phyloP scores from a whole-genome alignment of 2,888 invertebrate species.

The Gastracanthus pulcherrimus region DNA sequence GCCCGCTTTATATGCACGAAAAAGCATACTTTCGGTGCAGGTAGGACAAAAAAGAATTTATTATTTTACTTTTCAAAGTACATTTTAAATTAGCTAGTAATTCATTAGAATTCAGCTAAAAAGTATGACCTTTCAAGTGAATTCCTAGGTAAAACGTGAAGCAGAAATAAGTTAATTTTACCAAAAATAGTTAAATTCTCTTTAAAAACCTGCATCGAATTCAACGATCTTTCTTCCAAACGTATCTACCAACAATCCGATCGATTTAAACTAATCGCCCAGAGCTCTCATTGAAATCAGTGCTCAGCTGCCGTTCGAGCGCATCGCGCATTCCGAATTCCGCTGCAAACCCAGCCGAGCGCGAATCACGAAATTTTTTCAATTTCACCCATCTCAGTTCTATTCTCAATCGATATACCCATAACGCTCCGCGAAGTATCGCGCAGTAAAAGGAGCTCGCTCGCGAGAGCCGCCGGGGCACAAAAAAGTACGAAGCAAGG shows the following conservation, averaged over 20 bases:
- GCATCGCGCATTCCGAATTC: not conserved
- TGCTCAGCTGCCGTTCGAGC: not conserved
- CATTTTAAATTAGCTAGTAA: too few relatives aligned
- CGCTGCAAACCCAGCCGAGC: not conserved
- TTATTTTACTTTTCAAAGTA: too few relatives aligned
- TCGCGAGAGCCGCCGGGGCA: not conserved
- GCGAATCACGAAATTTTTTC: not conserved
- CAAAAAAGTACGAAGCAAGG: not conserved
- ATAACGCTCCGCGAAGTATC: not conserved
- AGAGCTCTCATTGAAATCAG: not conserved
- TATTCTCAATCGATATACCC: slow-evolving; percentile 23
- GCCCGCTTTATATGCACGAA: too few relatives aligned
- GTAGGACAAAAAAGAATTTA: too few relatives aligned
- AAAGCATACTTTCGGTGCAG: too few relatives aligned
- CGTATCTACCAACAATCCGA: not conserved
- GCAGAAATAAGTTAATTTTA: too few relatives aligned
- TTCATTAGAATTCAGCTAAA: too few relatives aligned
- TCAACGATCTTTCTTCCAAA: too few relatives aligned
- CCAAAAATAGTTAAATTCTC: not conserved
- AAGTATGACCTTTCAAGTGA: too few relatives aligned
- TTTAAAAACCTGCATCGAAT: not conserved
- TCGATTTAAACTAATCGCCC: not conserved
- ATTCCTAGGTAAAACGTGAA: too few relatives aligned
- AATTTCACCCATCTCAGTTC: slow-evolving; percentile 6
- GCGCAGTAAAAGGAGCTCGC: not conserved